Base-by-base conservation (phyloP, 2,888 invertebrate species). In the Meteorus colon region DNA sequence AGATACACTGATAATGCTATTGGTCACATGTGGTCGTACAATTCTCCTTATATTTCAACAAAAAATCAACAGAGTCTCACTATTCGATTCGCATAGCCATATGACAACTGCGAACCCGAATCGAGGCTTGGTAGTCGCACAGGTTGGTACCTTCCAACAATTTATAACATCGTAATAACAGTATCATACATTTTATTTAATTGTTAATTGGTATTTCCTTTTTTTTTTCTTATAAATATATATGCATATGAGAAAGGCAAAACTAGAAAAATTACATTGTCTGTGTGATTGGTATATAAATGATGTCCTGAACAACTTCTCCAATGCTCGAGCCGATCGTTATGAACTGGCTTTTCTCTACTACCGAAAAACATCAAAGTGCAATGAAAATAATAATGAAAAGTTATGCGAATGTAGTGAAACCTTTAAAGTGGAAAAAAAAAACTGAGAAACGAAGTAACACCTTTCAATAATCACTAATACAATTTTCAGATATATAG, bases 341-440 rank as follows among this genome's bases (percentile, higher is more conserved):
- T 92, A 92, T 79, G 92, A 92, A 84, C 83, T 92, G 72, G 90
- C 91, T 48, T 91, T 91, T 82, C 85, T 92, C 78, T 90, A 91
- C 84, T 90, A 80, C 24, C 55, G 73, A 75, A 60, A 77, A 76
- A n/a, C 70, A 77, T 31, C 16, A 31, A n/a, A 76, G 65, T 72
- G 55, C 67, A 79, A 81, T 75, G 80, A 65, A 66, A 67, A 68
- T 27, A 74, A 69, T 31, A 45, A 29, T 31, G 78, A 31, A 67
- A 68, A 70, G 62, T n/a, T 78, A 29, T 80, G 82, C 70, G 74
- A 79, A n/a, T 82, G 81, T 70, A 73, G 75, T 14, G 72, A 34
- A 67, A 76, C 37, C 48, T 66, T 78, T 77, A 76, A 76, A 77
- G 48, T 76, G 67, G 79, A 60, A 80, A 75, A 65, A 48, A 45